Conservation (phyloP, 2,888 invertebrate species). For the Schrankia costaestrigalis region DNA sequence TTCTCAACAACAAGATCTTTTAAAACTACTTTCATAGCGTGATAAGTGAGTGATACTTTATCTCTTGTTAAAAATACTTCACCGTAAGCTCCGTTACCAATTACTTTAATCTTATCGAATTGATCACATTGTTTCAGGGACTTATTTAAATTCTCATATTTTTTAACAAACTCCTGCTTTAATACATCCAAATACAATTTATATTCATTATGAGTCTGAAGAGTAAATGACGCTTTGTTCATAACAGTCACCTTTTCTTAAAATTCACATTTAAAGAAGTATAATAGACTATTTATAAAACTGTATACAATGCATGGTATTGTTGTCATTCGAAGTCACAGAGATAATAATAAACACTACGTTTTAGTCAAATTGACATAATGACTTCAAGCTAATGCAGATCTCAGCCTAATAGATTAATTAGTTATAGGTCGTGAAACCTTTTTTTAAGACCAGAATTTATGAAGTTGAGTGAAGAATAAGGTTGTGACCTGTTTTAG, state of each 20-base stretch:
- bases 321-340: too few species aligned
- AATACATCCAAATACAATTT: slow-evolving; percentile 57
- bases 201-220: slow-evolving; percentile 58
- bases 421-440: too few species aligned
- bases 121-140: slow-evolving; percentile 65
- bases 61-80: slow-evolving; percentile 87
- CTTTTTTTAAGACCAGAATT: too few species aligned
- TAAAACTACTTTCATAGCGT: slow-evolving; percentile 93
- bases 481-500: too few species aligned
- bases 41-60: slow-evolving; percentile 80
- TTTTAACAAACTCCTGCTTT: slow-evolving; percentile 56
- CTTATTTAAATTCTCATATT: slow-evolving; percentile 32
- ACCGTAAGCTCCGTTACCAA: slow-evolving; percentile 94
- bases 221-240: slow-evolving; percentile 51
- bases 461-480: too few species aligned
- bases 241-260: slow-evolving; percentile 38
- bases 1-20: slow-evolving; percentile 90
- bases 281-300: slow-evolving; percentile 32
- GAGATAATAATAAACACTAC: too few species aligned
- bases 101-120: slow-evolving; percentile 85
- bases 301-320: too few species aligned
- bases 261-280: slow-evolving; percentile 45
- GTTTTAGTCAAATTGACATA: slow-evolving; percentile 3
- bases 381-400: too few species aligned
- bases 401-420: slow-evolving; percentile 9